Evolutionary conservation across 2,888 invertebrate species (phyloP), one percentile per base, ranked within the genome.

Genomic region (Toxonevra muliebris): DNA sequence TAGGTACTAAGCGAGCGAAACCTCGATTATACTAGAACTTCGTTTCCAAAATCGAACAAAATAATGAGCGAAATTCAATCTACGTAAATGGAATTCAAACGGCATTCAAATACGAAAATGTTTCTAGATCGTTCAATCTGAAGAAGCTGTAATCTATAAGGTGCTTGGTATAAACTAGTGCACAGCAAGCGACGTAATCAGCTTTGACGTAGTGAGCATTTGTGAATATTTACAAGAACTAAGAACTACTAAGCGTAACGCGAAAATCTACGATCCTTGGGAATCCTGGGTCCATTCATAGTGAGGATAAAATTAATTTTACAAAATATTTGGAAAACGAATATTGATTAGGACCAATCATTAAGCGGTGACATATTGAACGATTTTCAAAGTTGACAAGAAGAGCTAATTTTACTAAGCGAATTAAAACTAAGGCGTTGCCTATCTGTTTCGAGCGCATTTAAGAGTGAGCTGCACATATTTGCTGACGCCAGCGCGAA

Each of bases 51-150:
- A 5, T 57, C 69, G 12, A 68, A 57, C 11, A 17, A 67, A 19
- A 69, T 71, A 13, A 72, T 74, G 69, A 19, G n/a, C 19, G 54
- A 65, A 61, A 43, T 72, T 72, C 59, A 67, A 71, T 11, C 43
- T 74, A 40, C 55, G 70, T 17, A 72, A 74, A 53, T 74, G 72
- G 71, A 71, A 70, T 59, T 20, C 19, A 54, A 54, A 54, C 13
- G 41, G 41, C 41, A 5, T 30, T 15, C 10, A 30, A 1, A n/a
- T n/a, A n/a, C 60, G 19, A 42, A 40, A 42, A 41, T 41, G 11
- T 8, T n/a, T 19, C 7, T n/a, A 11, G 43, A 7, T 45, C 2
- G 41, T 8, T 19, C 19, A n/a, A 1, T 20, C 45, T 10, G 11
- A 43, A 15, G 12, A 15, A 15, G 12, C 15, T 13, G 11, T 43